Evolutionary conservation across 2,113 vertebrate species (phyloP).

Genomic region (Microcebus ravelobensis): DNA sequence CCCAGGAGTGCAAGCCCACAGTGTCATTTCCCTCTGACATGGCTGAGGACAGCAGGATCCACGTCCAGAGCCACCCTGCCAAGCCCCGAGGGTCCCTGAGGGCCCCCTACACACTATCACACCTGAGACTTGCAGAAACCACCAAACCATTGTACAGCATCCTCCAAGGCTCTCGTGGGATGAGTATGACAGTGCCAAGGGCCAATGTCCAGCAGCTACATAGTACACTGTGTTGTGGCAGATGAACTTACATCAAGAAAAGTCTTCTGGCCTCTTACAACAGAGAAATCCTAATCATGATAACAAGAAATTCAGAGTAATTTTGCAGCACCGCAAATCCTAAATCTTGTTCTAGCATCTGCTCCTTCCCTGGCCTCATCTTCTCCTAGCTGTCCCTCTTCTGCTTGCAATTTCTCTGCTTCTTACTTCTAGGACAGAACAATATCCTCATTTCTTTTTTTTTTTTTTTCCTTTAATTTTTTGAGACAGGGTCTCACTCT

Average conservation of each 20-base stretch:
- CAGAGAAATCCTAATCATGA: neutral
- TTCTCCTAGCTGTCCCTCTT: neutral
- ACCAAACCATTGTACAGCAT: accelerated
- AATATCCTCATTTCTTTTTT: too few species aligned
- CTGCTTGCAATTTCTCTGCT: neutral
- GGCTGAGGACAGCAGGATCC: neutral
- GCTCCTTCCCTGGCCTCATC: neutral
- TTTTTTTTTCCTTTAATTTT: too few species aligned
- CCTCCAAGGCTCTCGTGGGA: neutral
- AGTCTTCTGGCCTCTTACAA: neutral
- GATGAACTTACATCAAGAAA: neutral
- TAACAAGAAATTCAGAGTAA: neutral
- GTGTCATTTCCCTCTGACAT: neutral
- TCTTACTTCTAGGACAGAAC: neutral
- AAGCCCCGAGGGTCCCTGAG: neutral
- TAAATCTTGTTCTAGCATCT: neutral
- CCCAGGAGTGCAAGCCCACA: neutral
- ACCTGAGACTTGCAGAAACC: neutral
- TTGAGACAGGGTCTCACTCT: too few species aligned
- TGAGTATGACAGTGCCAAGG: neutral
- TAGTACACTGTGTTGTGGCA: too few species aligned
- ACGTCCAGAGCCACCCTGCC: neutral
- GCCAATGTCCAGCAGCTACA: neutral
- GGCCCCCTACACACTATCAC: neutral
- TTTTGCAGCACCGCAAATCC: neutral